Percentiles rank a stretch among this genome's conserved stretches.
Conservation (phyloP, 2,888 invertebrate genomes). For the Mayetiola destructor region DNA sequence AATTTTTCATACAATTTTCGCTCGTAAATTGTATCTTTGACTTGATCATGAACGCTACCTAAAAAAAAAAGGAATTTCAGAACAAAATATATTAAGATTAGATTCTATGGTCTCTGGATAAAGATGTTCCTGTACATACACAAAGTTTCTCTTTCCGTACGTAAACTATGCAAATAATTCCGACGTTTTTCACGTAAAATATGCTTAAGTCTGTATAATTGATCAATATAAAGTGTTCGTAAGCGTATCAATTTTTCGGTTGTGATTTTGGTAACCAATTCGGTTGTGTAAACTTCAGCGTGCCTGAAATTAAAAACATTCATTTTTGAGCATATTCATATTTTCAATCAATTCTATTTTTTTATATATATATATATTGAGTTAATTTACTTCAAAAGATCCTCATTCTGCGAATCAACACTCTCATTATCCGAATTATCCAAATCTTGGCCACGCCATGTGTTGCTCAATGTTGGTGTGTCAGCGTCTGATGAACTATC, state of each 20-base stretch:
- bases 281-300: conserved; percentile 76
- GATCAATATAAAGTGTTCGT: conserved; percentile 68
- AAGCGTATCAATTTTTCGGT: conserved; percentile 58
- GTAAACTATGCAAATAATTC: conserved; percentile 55
- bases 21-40: conserved; percentile 52
- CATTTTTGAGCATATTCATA: background rate
- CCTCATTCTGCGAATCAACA: conserved; percentile 60
- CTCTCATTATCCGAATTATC: conserved; percentile 64
- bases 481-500: conserved; percentile 53
- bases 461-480: conserved; percentile 43
- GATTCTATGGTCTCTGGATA: too few relatives aligned
- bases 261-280: conserved; percentile 68
- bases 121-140: conserved; percentile 38
- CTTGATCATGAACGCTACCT: conserved; percentile 67
- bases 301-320: conserved; percentile 43
- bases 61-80: conserved; percentile 17
- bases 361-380: background rate
- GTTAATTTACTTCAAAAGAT: conserved; percentile 50
- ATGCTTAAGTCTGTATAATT: conserved; percentile 61
- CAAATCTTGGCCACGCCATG: conserved; percentile 48
- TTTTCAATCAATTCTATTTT: background rate
- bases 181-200: conserved; percentile 55
- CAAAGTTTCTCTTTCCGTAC: conserved; percentile 64
- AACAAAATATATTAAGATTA: background rate
- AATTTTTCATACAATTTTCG: conserved; percentile 62